A percentile compares a stretch with the other conserved stretches of the same genome.
Conservation (phyloP, 2,113 vertebrate genomes). For the Phocoena sinus region DNA sequence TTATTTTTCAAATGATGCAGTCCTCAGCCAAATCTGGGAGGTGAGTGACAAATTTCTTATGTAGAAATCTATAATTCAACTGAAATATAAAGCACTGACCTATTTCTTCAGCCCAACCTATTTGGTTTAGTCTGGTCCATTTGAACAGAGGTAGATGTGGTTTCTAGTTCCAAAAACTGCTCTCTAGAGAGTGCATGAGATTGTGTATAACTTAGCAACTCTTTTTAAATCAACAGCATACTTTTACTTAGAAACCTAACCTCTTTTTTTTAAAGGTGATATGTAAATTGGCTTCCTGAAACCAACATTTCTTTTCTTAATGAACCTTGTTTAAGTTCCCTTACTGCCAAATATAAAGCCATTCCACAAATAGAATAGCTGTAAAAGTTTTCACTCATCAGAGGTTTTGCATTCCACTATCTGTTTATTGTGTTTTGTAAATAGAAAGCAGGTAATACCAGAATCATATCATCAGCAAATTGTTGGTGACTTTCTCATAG, state of each 20-base stretch:
- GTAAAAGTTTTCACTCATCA: conserved; percentile 21
- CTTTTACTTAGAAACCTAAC: conserved; percentile 44
- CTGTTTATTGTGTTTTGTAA: conserved; percentile 52
- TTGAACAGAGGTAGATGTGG: conserved; percentile 33
- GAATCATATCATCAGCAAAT: conserved; percentile 31
- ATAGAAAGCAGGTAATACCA: conserved; percentile 40
- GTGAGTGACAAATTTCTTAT: background rate
- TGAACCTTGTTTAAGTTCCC: conserved; percentile 14
- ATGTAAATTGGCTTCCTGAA: conserved; percentile 52
- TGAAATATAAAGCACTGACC: conserved; percentile 21
- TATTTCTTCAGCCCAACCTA: conserved; percentile 21
- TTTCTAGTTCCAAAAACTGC: conserved; percentile 43
- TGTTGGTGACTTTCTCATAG: background rate
- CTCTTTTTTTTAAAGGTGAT: conserved; percentile 47
- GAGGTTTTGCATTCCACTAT: conserved; percentile 16
- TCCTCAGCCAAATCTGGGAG: conserved; percentile 9
- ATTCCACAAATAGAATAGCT: conserved; percentile 19
- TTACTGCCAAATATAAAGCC: conserved; percentile 26
- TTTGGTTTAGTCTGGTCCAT: conserved; percentile 19
- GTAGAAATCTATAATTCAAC: conserved; percentile 7
- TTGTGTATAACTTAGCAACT: conserved; percentile 36
- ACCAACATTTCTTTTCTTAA: conserved; percentile 44
- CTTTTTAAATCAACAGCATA: conserved; percentile 32
- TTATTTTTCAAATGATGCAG: background rate
- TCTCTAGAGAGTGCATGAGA: conserved; percentile 38